Percentiles rank a stretch among this genome's conserved stretches.
These are phyloP conservation scores for Protodeltote pygarga DNA, from an alignment of 2,888 invertebrate species.

Conservation along the genomic window DNA sequence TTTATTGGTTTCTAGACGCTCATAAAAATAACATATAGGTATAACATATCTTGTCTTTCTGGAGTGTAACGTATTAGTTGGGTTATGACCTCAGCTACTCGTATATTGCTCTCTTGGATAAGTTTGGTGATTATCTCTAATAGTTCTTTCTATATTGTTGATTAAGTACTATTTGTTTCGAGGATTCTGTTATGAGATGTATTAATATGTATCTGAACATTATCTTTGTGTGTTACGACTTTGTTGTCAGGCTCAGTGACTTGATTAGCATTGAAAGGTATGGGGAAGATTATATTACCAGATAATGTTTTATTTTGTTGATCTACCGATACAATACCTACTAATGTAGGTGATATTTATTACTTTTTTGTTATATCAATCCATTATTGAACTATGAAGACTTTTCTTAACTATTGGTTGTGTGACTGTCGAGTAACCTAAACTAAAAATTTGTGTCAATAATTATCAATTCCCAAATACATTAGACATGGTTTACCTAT, in stretches of 20 bases:
- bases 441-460: too few relatives aligned
- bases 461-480: too few relatives aligned
- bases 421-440: too few relatives aligned
- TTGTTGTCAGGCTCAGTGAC: not conserved
- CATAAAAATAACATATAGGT: constrained; percentile 71
- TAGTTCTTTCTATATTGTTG: constrained; percentile 48
- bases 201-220: constrained; percentile 23
- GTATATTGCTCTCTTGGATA: constrained; percentile 46
- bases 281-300: too few relatives aligned
- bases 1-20: constrained; percentile 59
- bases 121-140: constrained; percentile 50
- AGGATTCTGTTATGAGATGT: constrained; percentile 30
- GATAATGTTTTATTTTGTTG: too few relatives aligned
- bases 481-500: too few relatives aligned
- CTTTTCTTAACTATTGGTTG: too few relatives aligned
- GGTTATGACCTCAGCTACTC: constrained; percentile 41
- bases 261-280: not conserved
- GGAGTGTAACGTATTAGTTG: constrained; percentile 48
- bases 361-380: too few relatives aligned
- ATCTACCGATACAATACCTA: not conserved
- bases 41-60: constrained; percentile 39
- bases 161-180: constrained; percentile 45
- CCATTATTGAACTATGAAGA: too few relatives aligned
- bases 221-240: constrained; percentile 3
- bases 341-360: too few relatives aligned